Evolutionary conservation across 2,888 invertebrate species (phyloP).

Genomic region (Tortrix viridana): DNA sequence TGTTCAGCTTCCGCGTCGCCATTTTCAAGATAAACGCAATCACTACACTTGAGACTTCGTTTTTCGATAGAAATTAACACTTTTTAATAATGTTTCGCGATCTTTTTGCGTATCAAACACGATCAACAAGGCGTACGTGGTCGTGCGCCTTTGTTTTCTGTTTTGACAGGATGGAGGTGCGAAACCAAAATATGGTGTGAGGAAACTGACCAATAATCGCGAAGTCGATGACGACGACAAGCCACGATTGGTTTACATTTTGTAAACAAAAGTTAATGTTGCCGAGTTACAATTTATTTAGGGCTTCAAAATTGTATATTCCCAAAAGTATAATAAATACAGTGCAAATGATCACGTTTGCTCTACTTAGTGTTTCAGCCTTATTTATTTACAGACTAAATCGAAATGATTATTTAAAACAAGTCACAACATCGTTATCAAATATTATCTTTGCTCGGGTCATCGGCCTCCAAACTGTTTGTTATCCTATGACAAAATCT

Average conservation of each 20-base stretch:
- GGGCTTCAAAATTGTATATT: too few relatives aligned
- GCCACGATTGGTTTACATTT: conserved; percentile 52
- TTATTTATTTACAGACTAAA: too few relatives aligned
- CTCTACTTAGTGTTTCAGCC: too few relatives aligned
- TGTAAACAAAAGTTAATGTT: conserved; percentile 52
- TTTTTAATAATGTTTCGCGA: conserved; percentile 46
- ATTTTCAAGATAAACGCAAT: conserved; percentile 54
- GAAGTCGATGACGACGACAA: conserved; percentile 32
- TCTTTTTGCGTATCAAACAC: conserved; percentile 45
- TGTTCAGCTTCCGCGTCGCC: conserved; percentile 77
- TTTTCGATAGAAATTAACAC: conserved; percentile 45
- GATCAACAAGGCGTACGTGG: conserved; percentile 26
- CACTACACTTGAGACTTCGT: conserved; percentile 47
- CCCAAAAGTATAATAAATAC: too few relatives aligned
- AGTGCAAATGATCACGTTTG: too few relatives aligned
- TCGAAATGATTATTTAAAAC: too few relatives aligned
- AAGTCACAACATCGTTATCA: neutral
- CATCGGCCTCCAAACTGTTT: neutral
- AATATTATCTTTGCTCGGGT: conserved; percentile 14
- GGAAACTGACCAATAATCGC: conserved; percentile 48
- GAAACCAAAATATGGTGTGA: conserved; percentile 38
- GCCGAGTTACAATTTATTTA: conserved; percentile 38
- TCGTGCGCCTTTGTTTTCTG: conserved; percentile 42
- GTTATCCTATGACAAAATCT: neutral
- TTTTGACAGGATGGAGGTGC: conserved; percentile 42